Conservation (phyloP, 2,113 vertebrate species). For the Candoia aspera region DNA sequence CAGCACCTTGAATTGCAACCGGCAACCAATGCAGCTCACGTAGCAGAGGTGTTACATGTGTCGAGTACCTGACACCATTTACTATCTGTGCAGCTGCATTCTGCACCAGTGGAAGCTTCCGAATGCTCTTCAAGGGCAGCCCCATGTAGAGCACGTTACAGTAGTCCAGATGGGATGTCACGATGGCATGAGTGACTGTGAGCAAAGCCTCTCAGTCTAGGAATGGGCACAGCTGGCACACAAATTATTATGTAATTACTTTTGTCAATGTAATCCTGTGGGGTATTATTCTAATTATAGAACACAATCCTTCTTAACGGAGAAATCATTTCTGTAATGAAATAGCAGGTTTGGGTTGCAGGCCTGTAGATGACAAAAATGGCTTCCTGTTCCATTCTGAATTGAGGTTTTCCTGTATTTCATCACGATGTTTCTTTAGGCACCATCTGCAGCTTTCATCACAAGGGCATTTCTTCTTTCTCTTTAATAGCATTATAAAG, state of each 20-base stretch:
- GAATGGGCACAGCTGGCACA: too few relatives aligned
- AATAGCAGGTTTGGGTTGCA: slow-evolving; percentile 64
- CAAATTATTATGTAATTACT: slow-evolving; percentile 76
- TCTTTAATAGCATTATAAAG: neutral
- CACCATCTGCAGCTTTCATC: neutral
- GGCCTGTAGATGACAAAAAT: slow-evolving; percentile 47
- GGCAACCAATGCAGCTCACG: too few relatives aligned
- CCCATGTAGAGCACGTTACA: too few relatives aligned
- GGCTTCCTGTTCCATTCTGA: neutral
- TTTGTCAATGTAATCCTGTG: slow-evolving; percentile 72
- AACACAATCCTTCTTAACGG: slow-evolving; percentile 71
- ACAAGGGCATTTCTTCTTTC: neutral
- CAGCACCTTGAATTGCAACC: too few relatives aligned
- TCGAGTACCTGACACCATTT: too few relatives aligned
- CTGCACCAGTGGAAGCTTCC: too few relatives aligned
- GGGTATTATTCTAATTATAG: slow-evolving; percentile 79
- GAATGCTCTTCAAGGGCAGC: too few relatives aligned
- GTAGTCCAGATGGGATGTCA: too few relatives aligned
- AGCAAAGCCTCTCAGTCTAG: too few relatives aligned
- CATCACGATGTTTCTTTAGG: neutral
- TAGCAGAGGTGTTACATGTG: too few relatives aligned
- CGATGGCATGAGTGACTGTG: too few relatives aligned
- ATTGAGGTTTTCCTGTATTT: neutral
- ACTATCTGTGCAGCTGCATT: too few relatives aligned
- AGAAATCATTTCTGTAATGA: slow-evolving; percentile 72